phyloP scores from a whole-genome alignment of 2,888 invertebrate species.

The Agrotis puta region DNA sequence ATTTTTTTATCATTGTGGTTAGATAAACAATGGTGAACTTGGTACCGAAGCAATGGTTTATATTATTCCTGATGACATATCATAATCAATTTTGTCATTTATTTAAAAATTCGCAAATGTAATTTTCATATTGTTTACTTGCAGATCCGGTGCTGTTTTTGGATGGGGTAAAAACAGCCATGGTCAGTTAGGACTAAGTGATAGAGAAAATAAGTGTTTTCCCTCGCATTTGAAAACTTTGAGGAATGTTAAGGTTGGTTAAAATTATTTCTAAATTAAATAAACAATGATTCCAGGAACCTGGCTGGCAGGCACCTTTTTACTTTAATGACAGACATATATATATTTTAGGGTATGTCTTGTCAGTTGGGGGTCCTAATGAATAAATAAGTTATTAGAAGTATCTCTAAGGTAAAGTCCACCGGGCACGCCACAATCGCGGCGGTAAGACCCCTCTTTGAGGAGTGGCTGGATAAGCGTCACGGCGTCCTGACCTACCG shows the following conservation, averaged over 20 bases:
- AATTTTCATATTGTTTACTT: conserved; percentile 39
- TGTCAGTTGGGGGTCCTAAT: neutral
- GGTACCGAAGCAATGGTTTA: neutral
- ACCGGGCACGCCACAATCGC: too few relatives aligned
- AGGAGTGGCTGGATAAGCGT: too few relatives aligned
- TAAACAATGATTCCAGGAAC: neutral
- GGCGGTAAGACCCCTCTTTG: too few relatives aligned
- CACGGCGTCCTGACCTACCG: too few relatives aligned
- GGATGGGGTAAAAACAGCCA: conserved; percentile 97
- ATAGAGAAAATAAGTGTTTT: conserved; percentile 92
- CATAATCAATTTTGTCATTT: neutral
- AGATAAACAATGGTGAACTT: conserved; percentile 34
- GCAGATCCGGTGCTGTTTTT: conserved; percentile 94
- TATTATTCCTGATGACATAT: neutral
- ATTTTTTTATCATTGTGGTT: conserved; percentile 41
- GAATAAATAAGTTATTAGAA: too few relatives aligned
- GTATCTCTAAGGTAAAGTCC: too few relatives aligned
- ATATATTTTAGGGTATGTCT: neutral
- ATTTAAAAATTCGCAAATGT: neutral
- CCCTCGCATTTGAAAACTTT: conserved; percentile 95
- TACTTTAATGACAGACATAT: neutral
- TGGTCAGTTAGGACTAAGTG: conserved; percentile 96
- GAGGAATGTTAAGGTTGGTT: conserved; percentile 92
- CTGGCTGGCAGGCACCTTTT: neutral
- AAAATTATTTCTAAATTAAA: conserved; percentile 27